Conservation (phyloP, 2,113 vertebrate species). For the Chaetodon trifascialis region DNA sequence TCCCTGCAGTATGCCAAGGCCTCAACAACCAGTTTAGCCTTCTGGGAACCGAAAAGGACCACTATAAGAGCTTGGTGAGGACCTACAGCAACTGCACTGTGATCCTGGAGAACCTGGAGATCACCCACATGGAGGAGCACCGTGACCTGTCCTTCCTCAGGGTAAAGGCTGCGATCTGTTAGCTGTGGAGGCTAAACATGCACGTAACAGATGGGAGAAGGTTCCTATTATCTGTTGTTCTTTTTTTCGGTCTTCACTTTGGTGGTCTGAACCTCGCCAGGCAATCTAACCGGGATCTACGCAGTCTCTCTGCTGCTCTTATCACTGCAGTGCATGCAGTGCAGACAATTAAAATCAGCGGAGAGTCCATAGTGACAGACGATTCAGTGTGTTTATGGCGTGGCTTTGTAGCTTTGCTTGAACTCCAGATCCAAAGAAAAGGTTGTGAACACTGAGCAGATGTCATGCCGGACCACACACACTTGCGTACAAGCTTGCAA, state of each 20-base stretch:
- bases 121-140: constrained; percentile 88
- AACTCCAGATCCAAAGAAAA: constrained; percentile 34
- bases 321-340: constrained; percentile 32
- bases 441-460: constrained; percentile 50
- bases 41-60: constrained; percentile 88
- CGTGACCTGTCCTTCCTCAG: constrained; percentile 92
- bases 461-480: constrained; percentile 53
- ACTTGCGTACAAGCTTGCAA: constrained; percentile 20
- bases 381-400: constrained; percentile 36
- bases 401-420: constrained; percentile 29
- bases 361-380: constrained; percentile 5
- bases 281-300: background rate
- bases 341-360: constrained; percentile 39
- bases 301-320: background rate
- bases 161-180: constrained; percentile 77
- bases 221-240: background rate
- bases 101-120: constrained; percentile 94
- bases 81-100: constrained; percentile 96
- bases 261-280: constrained; percentile 20
- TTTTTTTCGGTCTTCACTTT: background rate
- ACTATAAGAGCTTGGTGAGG: constrained; percentile 91
- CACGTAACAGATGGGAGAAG: constrained; percentile 14
- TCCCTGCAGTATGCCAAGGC: constrained; percentile 91
- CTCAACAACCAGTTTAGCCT: constrained; percentile 89
- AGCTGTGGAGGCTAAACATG: background rate